Conservation (phyloP, 2,797 vertebrate species). For the Adelosebastes latens region DNA sequence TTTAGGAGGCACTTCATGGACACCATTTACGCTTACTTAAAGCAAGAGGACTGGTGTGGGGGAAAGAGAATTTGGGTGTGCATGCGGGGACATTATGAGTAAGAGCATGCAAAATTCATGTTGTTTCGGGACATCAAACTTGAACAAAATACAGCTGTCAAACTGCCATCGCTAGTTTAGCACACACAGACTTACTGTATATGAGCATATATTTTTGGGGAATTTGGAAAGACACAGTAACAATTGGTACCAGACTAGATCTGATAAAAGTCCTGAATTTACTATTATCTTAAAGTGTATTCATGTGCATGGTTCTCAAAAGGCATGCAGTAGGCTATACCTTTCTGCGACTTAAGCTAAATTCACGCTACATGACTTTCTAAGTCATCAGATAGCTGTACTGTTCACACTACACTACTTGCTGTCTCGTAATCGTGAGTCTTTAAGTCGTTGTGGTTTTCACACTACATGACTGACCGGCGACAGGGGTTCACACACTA, state of each 20-base stretch:
- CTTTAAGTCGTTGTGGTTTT: too few species aligned
- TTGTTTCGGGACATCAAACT: conserved; percentile 15
- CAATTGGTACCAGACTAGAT: neutral
- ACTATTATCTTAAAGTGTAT: neutral
- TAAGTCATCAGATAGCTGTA: too few species aligned
- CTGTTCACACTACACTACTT: too few species aligned
- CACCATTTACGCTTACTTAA: conserved; percentile 51
- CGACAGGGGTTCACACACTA: too few species aligned
- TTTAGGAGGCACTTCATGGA: conserved; percentile 54
- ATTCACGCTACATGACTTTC: too few species aligned
- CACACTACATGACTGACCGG: too few species aligned
- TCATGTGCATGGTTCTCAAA: neutral
- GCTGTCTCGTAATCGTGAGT: too few species aligned
- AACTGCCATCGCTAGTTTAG: conserved; percentile 17
- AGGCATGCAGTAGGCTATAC: neutral
- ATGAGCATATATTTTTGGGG: neutral
- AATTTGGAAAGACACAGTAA: neutral
- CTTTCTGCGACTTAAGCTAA: neutral
- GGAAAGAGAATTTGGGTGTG: neutral
- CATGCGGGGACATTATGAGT: conserved; percentile 25
- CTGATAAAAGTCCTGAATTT: neutral
- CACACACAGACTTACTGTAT: neutral
- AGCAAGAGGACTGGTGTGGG: conserved; percentile 5
- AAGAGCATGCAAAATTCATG: conserved; percentile 34
- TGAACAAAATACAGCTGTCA: conserved; percentile 51